These are phyloP conservation scores for Amblyopsis rosae DNA, from an alignment of 2,113 vertebrate genomes.

Conservation along the genomic window DNA sequence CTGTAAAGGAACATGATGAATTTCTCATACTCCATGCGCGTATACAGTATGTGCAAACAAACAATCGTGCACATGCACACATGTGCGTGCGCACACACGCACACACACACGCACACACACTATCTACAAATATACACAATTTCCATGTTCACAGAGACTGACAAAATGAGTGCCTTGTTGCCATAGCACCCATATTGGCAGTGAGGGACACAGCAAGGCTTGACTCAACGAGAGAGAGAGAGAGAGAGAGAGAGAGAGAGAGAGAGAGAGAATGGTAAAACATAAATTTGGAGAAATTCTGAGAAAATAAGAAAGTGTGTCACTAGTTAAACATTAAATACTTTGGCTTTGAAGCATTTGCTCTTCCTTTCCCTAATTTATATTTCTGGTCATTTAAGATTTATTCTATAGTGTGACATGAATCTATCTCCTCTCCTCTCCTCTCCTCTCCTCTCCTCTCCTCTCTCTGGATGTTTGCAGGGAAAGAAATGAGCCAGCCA, in stretches of 20 bases:
- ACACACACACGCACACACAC: constrained; percentile 4
- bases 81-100: neutral
- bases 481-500: constrained; percentile 4
- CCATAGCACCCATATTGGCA: constrained; percentile 66
- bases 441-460: neutral
- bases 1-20: too few relatives aligned
- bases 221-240: constrained; percentile 7
- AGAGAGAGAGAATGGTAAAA: constrained; percentile 32
- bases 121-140: constrained; percentile 4
- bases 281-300: neutral
- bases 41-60: too few relatives aligned
- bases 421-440: neutral
- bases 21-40: too few relatives aligned
- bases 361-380: neutral
- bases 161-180: constrained; percentile 64
- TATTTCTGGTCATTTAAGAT: neutral
- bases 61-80: neutral
- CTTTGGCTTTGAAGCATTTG: neutral
- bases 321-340: neutral
- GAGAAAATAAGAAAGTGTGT: neutral
- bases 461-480: neutral
- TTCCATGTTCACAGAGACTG: constrained; percentile 38
- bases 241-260: constrained; percentile 15
- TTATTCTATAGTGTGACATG: too few relatives aligned
- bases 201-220: constrained; percentile 45